Percentiles rank a stretch among this genome's conserved stretches.
Evolutionary conservation across 2,113 vertebrate species (phyloP).

Genomic region (Hippopotamus amphibius): DNA sequence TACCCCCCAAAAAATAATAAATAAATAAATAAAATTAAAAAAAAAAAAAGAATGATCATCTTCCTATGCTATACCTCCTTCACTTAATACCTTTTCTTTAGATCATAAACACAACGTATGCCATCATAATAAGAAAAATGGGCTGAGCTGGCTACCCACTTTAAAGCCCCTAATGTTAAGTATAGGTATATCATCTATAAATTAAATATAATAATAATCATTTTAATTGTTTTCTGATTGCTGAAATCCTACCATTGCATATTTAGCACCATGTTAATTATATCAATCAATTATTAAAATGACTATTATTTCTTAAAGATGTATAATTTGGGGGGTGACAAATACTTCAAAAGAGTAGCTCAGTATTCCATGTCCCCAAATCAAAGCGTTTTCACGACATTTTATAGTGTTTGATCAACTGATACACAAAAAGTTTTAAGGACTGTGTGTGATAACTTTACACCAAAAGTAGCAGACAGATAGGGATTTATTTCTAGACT

Average conservation of each 20-base stretch:
- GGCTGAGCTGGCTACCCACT: background rate
- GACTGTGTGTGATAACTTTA: background rate
- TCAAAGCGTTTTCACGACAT: background rate
- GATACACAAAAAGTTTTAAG: background rate
- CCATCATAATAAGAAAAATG: background rate
- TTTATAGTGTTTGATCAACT: background rate
- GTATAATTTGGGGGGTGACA: background rate
- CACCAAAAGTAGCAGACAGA: background rate
- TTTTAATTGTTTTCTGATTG: background rate
- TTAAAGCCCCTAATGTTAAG: background rate
- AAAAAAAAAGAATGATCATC: too few relatives aligned
- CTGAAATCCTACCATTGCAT: background rate
- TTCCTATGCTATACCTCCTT: background rate
- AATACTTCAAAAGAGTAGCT: background rate
- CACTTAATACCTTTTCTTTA: background rate
- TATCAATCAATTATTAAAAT: conserved; percentile 13
- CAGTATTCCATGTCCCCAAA: background rate
- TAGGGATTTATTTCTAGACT: background rate
- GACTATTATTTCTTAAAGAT: background rate
- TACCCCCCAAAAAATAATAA: too few relatives aligned
- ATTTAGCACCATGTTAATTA: background rate
- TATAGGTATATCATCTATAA: background rate
- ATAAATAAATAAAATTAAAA: too few relatives aligned
- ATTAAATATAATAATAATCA: background rate
- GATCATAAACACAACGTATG: background rate